A percentile compares a stretch with the other conserved stretches of the same genome.
Conservation (phyloP, 2,113 vertebrate genomes). For the Eurystomus gularis region DNA sequence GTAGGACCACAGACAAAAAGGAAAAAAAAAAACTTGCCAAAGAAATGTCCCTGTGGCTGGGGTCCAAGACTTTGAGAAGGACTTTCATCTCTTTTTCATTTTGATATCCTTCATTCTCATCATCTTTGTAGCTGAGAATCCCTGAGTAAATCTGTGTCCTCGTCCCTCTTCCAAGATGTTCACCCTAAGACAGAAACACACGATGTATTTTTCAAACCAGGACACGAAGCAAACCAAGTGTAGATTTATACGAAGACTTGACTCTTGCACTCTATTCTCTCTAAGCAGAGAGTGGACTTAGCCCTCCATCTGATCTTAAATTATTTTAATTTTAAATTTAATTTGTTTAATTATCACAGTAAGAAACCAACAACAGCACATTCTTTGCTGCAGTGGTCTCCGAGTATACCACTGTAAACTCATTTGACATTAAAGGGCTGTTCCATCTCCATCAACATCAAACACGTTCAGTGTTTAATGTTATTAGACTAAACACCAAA, state of each 20-base stretch:
- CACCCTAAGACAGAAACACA: constrained; percentile 74
- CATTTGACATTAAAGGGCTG: not conserved
- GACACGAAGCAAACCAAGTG: not conserved
- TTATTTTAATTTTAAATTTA: too few relatives aligned
- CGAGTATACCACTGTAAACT: not conserved
- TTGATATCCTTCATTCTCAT: constrained; percentile 76
- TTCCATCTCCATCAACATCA: not conserved
- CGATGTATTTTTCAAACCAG: not conserved
- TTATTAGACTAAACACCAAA: constrained; percentile 1
- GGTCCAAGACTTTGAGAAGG: constrained; percentile 93
- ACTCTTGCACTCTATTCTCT: not conserved
- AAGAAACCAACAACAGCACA: too few relatives aligned
- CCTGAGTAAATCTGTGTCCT: constrained; percentile 92
- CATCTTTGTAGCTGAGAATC: constrained; percentile 84
- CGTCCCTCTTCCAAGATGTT: constrained; percentile 93
- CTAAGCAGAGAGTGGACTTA: not conserved
- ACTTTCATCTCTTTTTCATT: constrained; percentile 88
- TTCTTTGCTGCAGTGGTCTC: not conserved
- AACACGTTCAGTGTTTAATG: not conserved
- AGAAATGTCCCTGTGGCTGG: constrained; percentile 94
- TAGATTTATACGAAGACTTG: not conserved
- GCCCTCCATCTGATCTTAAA: not conserved
- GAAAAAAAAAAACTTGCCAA: constrained; percentile 80
- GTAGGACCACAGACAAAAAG: not conserved
- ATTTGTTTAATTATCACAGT: too few relatives aligned